Percentiles rank a stretch among this genome's conserved stretches.
Conservation (phyloP, 1,140 invertebrate genomes). For the Drosophila bocki region DNA sequence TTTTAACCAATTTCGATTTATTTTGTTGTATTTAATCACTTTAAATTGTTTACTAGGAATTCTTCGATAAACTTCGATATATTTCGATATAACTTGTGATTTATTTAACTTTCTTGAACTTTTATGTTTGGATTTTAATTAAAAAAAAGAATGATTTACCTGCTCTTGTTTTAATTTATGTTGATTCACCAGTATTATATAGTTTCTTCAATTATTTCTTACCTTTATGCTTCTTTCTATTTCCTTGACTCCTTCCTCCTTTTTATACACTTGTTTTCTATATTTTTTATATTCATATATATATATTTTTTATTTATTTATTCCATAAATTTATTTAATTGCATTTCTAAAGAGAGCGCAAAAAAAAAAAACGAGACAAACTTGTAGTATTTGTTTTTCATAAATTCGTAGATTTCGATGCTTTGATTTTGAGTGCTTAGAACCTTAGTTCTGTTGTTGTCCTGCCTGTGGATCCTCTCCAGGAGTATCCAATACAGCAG, state of each 20-base stretch:
- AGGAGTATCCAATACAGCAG: slow-evolving; percentile 2
- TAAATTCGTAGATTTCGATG: slow-evolving; percentile 57
- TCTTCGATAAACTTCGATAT: neutral
- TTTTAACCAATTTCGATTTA: neutral
- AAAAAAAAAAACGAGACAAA: slow-evolving; percentile 45
- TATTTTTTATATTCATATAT: neutral
- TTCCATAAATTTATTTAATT: slow-evolving; percentile 25
- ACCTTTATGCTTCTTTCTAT: neutral
- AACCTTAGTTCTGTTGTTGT: slow-evolving; percentile 34
- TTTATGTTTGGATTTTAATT: neutral
- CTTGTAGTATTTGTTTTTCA: slow-evolving; percentile 28
- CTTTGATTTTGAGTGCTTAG: slow-evolving; percentile 31
- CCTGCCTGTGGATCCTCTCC: slow-evolving; percentile 9
- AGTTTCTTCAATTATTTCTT: too few relatives aligned
- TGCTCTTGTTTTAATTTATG: too few relatives aligned
- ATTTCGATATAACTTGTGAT: neutral
- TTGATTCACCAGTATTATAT: neutral
- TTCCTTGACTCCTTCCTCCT: neutral
- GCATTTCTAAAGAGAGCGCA: slow-evolving; percentile 32
- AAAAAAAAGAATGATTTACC: neutral
- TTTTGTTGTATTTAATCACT: neutral
- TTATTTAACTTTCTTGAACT: neutral
- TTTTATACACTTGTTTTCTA: neutral
- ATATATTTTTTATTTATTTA: slow-evolving; percentile 1
- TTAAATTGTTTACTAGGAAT: too few relatives aligned